A percentile compares a stretch with the other conserved stretches of the same genome.
phyloP scores from a whole-genome alignment of 2,888 invertebrate genomes.

The Yponomeuta plumbellus region DNA sequence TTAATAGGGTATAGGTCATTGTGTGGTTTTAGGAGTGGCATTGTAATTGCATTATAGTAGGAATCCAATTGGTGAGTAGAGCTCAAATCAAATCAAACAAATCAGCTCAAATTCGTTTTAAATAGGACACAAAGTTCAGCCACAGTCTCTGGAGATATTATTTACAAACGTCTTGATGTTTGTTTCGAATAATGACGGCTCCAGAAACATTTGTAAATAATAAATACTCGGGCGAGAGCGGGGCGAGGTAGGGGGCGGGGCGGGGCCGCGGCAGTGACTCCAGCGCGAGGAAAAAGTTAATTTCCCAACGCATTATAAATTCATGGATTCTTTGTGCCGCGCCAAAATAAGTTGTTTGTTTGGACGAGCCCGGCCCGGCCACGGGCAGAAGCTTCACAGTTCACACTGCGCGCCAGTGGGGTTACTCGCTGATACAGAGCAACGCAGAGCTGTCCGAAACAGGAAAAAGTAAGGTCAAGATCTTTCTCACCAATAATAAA shows the following conservation, averaged over 20 bases:
- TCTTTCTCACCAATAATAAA: neutral
- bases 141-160: neutral
- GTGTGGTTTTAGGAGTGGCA: too few species aligned
- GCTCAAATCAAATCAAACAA: too few species aligned
- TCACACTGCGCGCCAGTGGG: neutral
- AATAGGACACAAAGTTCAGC: neutral
- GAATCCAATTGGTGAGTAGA: too few species aligned
- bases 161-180: conserved; percentile 1
- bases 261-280: conserved; percentile 22
- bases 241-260: conserved; percentile 19
- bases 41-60: too few species aligned
- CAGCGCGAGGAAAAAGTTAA: conserved; percentile 59
- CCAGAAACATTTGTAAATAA: conserved; percentile 22
- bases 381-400: conserved; percentile 6
- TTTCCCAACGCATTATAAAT: conserved; percentile 66
- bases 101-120: too few species aligned
- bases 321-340: conserved; percentile 65
- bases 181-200: neutral
- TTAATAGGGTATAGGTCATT: too few species aligned
- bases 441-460: too few species aligned
- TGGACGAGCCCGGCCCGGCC: conserved; percentile 31
- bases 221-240: conserved; percentile 21
- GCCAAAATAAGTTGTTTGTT: conserved; percentile 66
- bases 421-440: too few species aligned
- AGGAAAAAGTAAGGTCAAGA: neutral